Conservation (phyloP, 2,888 invertebrate genomes). For the Selenia dentaria region DNA sequence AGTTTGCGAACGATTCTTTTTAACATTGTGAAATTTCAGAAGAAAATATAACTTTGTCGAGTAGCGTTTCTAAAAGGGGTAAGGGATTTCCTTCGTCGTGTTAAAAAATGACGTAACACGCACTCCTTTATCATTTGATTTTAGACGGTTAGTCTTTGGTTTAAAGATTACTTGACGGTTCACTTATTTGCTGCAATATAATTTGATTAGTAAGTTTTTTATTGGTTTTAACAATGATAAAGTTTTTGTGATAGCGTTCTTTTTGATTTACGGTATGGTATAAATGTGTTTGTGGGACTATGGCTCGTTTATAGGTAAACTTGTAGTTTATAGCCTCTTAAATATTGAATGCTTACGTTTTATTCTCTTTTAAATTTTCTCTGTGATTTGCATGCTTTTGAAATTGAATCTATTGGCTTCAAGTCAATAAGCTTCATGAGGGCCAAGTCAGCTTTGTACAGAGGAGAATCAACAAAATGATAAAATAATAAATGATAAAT, state of each 20-base stretch:
- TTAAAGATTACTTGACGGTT: not conserved
- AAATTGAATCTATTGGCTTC: too few species aligned
- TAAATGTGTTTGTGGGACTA: constrained; percentile 3
- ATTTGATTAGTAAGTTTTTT: constrained; percentile 14
- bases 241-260: constrained; percentile 8
- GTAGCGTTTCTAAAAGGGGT: constrained; percentile 19
- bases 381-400: too few species aligned
- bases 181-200: constrained; percentile 6
- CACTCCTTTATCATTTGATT: not conserved
- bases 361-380: too few species aligned
- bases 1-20: constrained; percentile 5
- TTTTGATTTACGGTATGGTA: constrained; percentile 3
- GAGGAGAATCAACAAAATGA: too few species aligned
- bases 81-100: constrained; percentile 5
- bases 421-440: too few species aligned
- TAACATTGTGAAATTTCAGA: constrained; percentile 8
- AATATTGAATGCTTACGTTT: not conserved
- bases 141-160: not conserved
- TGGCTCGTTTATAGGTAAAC: not conserved
- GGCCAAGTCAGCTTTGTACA: too few species aligned
- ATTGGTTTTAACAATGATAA: constrained; percentile 15
- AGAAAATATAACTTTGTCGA: constrained; percentile 14
- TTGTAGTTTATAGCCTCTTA: not conserved
- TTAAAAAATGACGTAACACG: constrained; percentile 4
- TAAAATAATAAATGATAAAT: too few species aligned